Percentiles rank a stretch among this genome's conserved stretches.
Evolutionary conservation across 2,113 vertebrate genomes (phyloP).

Genomic region (Perccottus glenii): DNA sequence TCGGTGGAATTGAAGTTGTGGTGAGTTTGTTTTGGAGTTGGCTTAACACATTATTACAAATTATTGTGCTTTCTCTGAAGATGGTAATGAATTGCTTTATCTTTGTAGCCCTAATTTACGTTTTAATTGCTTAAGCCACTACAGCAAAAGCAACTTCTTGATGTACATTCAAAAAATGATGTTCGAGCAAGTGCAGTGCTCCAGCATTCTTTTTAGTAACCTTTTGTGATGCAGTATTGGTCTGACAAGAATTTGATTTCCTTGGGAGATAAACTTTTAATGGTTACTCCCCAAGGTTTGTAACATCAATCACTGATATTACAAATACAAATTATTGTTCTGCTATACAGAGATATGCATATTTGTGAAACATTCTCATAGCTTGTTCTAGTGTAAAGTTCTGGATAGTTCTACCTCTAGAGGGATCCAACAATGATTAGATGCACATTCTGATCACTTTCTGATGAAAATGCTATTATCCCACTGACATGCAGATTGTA

Average conservation of each 20-base stretch:
- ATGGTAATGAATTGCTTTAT: constrained; percentile 17
- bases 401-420: constrained; percentile 10
- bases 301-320: background rate
- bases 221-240: background rate
- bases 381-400: constrained; percentile 7
- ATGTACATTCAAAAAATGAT: background rate
- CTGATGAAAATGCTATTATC: background rate
- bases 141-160: background rate
- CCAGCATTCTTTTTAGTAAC: background rate
- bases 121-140: constrained; percentile 4
- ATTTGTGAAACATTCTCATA: constrained; percentile 7
- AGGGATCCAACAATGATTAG: background rate
- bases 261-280: background rate
- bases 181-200: constrained; percentile 1
- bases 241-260: background rate
- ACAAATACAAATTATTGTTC: background rate
- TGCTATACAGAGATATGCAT: background rate
- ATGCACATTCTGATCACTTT: constrained; percentile 2
- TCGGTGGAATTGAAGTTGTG: constrained; percentile 15
- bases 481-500: constrained; percentile 17
- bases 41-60: background rate
- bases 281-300: constrained; percentile 4
- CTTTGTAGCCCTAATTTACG: constrained; percentile 3
- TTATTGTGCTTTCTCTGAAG: constrained; percentile 16
- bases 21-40: constrained; percentile 16